Conservation (phyloP, 1,140 invertebrate genomes). For the Cotesia vestalis region DNA sequence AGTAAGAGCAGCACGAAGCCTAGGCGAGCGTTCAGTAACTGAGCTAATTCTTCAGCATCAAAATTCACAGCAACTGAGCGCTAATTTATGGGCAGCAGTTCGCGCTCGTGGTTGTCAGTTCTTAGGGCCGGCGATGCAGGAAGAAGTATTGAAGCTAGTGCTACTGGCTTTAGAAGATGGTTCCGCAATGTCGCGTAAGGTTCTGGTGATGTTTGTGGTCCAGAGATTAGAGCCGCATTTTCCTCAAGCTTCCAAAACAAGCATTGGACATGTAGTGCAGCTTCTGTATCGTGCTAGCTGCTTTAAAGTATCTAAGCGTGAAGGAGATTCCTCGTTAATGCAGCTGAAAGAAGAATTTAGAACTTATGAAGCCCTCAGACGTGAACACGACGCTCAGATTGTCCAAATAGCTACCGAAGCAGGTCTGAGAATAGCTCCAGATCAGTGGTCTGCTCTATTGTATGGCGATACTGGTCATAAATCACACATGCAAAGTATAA, state of each 20-base stretch:
- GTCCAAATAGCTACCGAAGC: constrained; percentile 98
- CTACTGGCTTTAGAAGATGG: constrained; percentile 94
- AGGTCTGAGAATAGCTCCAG: constrained; percentile 94
- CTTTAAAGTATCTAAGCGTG: constrained; percentile 97
- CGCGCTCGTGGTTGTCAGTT: constrained; percentile 97
- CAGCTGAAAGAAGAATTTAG: constrained; percentile 98
- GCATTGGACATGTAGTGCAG: constrained; percentile 98
- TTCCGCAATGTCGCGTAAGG: constrained; percentile 95
- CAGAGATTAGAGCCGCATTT: constrained; percentile 94
- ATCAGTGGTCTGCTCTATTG: constrained; percentile 96
- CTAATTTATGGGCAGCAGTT: constrained; percentile 97
- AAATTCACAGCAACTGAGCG: constrained; percentile 90
- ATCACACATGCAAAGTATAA: constrained; percentile 99
- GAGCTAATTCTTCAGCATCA: constrained; percentile 95
- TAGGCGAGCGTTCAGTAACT: constrained; percentile 94
- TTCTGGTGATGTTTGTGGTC: constrained; percentile 98
- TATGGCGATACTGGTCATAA: constrained; percentile 96
- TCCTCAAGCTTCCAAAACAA: constrained; percentile 97
- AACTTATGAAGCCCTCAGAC: constrained; percentile 89
- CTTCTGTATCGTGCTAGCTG: constrained; percentile 96
- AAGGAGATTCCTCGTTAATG: constrained; percentile 98
- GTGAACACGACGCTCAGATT: constrained; percentile 98
- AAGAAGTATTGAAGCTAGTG: constrained; percentile 95
- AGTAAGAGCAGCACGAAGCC: constrained; percentile 84
- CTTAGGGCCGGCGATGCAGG: constrained; percentile 98